phyloP scores from a whole-genome alignment of 2,113 vertebrate genomes.

The Shinisaurus crocodilurus region DNA sequence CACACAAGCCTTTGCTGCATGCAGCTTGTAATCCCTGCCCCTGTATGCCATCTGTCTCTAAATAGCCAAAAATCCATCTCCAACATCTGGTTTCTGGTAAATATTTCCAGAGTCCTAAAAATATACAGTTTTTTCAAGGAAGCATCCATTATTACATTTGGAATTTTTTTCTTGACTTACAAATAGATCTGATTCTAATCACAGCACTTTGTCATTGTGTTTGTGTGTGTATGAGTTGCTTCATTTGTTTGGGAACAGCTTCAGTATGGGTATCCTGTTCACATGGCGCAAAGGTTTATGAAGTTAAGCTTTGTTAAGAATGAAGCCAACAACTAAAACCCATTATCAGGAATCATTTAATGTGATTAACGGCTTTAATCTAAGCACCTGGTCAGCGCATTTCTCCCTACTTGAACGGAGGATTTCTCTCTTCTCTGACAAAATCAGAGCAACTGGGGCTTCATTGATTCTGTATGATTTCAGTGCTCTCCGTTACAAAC shows the following conservation, averaged over 20 bases:
- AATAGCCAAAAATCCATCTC: not conserved
- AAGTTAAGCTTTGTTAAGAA: constrained; percentile 17
- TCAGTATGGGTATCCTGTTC: not conserved
- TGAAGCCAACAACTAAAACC: not conserved
- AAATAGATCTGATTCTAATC: not conserved
- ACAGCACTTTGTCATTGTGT: too few species aligned
- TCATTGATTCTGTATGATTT: not conserved
- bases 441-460: not conserved
- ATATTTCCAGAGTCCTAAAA: not conserved
- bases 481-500: not conserved
- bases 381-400: not conserved
- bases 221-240: too few species aligned
- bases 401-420: not conserved
- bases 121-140: not conserved
- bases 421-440: too few species aligned
- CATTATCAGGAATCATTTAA: constrained; percentile 10
- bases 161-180: not conserved
- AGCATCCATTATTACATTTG: too few species aligned
- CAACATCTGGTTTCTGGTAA: not conserved
- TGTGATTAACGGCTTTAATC: constrained; percentile 7
- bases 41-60: not conserved
- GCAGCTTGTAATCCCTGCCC: not conserved
- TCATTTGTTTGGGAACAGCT: not conserved
- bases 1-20: not conserved
- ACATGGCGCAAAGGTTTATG: not conserved